Evolutionary conservation across 2,113 vertebrate genomes (phyloP), one percentile per base, ranked within the genome.

Genomic region (Gnathonemus longibarbis): DNA sequence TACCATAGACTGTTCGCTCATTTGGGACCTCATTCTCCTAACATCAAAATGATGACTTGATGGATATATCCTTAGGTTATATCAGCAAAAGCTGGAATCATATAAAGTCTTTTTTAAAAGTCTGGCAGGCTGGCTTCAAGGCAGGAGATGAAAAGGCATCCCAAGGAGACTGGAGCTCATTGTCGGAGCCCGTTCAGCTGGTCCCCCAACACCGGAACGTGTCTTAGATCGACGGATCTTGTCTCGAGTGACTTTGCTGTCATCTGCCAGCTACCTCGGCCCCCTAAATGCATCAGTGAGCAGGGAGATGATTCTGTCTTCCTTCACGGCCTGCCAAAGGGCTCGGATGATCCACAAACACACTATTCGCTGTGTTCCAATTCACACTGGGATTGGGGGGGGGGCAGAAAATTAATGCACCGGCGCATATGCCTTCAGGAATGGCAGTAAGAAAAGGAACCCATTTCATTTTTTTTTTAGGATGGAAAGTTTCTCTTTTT

Each of bases 181-280:
- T 87, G 89, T 88, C 87, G 27, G 84, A 46, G 48, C 84, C 74
- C 84, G 39, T 52, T 90, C 83, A 15, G 83, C 89, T 17, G 83
- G 62, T 86, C 89, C 89, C 84, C 84, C 84, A 88, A 77, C 89
- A 53, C 62, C 35, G 58, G 62, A 90, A 74, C 62, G 27, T 53
- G 46, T 87, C 84, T 90, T 77, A 90, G 89, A 90, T 90, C 85
- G 48, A 88, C 89, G 62, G 62, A 90, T 62, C 85, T 53, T 62
- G 62, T 90, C 89, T 90, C 89, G 70, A 88, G 85, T 88, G 62
- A 77, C 87, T 80, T 80, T 39, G 66, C 85, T 88, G 89, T 87
- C 62, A 88, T 88, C 62, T 88, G 89, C 89, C 84, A 80, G 66
- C 48, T 80, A 80, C 62, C 85, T 80, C 62, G 52, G 86, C 58